A percentile compares a stretch with the other conserved stretches of the same genome.
Evolutionary conservation across 1,140 invertebrate species (phyloP).

Genomic region (Augochlora pura): DNA sequence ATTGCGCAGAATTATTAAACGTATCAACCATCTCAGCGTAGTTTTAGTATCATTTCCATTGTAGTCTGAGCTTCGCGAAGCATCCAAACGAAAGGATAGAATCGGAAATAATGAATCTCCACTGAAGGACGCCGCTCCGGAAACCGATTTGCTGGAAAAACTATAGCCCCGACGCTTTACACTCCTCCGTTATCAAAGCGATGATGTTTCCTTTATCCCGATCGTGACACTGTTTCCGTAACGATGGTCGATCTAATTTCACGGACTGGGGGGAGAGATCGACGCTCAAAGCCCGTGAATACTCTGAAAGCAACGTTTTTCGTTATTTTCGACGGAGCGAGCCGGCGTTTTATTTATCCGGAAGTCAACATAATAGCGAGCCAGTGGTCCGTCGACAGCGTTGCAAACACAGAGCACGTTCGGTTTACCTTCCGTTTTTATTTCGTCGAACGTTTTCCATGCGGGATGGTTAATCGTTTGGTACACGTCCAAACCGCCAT

Average conservation of each 20-base stretch:
- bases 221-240: no score
- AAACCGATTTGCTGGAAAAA: no score
- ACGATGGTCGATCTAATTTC: constrained; percentile 11
- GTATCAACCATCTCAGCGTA: no score
- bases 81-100: no score
- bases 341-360: neutral
- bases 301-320: constrained; percentile 11
- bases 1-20: no score
- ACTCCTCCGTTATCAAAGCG: no score
- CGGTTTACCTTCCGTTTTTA: constrained; percentile 4
- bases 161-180: no score
- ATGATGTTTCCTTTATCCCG: no score
- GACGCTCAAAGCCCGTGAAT: neutral
- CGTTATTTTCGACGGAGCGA: neutral
- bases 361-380: neutral
- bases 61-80: no score
- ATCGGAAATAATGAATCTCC: no score
- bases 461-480: constrained; percentile 7
- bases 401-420: constrained; percentile 21
- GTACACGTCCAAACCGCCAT: neutral
- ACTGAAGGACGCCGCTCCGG: no score
- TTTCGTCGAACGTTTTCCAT: neutral
- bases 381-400: constrained; percentile 17
- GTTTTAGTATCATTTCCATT: no score
- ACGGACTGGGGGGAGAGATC: neutral